phyloP scores from a whole-genome alignment of 35 echinoderm and acorn worm species.

The Stichopus chloronotus region DNA sequence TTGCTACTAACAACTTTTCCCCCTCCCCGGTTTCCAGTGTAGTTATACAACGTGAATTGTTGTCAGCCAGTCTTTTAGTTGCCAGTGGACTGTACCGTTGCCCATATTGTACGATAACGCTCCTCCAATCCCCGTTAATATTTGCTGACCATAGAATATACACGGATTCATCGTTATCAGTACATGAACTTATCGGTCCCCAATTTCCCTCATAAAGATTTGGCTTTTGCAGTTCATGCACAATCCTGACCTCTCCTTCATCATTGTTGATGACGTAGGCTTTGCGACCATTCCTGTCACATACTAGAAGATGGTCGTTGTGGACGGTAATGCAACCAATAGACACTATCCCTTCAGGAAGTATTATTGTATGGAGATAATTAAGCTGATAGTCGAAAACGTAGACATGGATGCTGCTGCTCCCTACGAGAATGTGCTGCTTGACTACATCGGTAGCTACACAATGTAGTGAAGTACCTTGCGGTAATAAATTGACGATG shows the following conservation, averaged over 20 bases:
- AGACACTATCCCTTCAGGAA: background rate
- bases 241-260: background rate
- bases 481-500: background rate
- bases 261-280: conserved; percentile 2
- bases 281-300: background rate
- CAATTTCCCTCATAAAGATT: background rate
- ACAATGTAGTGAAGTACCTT: background rate
- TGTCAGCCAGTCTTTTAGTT: background rate
- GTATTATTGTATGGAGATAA: background rate
- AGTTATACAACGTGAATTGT: conserved; percentile 1
- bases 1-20: conserved; percentile 6
- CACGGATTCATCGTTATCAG: background rate
- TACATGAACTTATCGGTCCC: background rate
- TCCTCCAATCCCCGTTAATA: too few relatives aligned
- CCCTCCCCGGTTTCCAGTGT: background rate
- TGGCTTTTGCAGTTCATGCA: conserved; percentile 1
- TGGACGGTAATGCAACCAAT: background rate
- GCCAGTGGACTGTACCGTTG: background rate
- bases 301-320: conserved; percentile 5
- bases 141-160: conserved; percentile 14
- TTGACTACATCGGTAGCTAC: conserved; percentile 11
- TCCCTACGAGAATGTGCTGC: background rate
- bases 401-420: background rate
- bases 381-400: background rate
- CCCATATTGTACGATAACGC: background rate